Conservation (phyloP, 2,113 vertebrate species). For the Neolamprologus fasciatus region DNA sequence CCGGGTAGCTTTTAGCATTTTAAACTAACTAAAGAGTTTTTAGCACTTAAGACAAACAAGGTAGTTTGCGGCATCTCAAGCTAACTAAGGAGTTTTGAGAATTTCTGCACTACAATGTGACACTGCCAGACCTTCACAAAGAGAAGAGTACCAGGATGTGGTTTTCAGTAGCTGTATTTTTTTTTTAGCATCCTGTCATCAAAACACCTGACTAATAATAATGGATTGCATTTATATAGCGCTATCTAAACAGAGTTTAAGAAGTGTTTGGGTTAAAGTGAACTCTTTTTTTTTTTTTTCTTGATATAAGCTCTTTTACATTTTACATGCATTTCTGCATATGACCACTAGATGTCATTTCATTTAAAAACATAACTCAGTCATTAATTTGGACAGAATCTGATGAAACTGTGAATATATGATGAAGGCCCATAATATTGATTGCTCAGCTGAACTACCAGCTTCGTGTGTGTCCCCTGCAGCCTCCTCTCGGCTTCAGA, state of each 20-base stretch:
- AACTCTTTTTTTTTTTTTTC: rapidly evolving
- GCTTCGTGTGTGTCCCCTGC: neutral
- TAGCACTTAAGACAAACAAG: neutral
- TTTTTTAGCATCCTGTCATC: neutral
- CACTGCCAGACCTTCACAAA: neutral
- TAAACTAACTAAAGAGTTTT: neutral
- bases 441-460: neutral
- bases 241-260: neutral
- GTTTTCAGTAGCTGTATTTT: neutral
- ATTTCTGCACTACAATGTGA: neutral
- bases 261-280: neutral
- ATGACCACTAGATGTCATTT: neutral
- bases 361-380: neutral
- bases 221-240: neutral
- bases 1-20: neutral
- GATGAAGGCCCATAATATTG: neutral
- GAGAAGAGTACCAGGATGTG: neutral
- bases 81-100: neutral
- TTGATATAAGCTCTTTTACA: neutral
- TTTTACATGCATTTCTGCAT: neutral
- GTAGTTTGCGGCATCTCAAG: neutral
- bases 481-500: neutral
- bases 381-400: neutral
- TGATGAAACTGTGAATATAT: neutral
- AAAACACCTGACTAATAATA: neutral